phyloP scores from a whole-genome alignment of 2,888 invertebrate genomes.

The Dorcus hopei region DNA sequence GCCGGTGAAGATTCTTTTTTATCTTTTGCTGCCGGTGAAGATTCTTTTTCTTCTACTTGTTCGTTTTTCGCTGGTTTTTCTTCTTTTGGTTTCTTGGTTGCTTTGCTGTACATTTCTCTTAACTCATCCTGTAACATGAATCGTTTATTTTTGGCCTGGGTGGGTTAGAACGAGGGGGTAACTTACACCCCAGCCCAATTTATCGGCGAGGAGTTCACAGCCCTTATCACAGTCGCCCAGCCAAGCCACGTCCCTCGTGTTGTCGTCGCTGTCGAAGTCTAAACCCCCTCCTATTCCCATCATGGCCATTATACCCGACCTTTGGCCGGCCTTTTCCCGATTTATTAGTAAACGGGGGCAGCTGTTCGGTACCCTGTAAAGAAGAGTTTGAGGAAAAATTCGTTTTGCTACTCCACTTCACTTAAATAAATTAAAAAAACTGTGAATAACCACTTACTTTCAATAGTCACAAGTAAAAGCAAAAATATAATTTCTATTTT shows the following conservation, averaged over 20 bases:
- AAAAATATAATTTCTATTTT: too few species aligned
- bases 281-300: conserved; percentile 58
- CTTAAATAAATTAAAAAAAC: too few species aligned
- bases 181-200: conserved; percentile 70
- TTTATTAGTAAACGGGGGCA: conserved; percentile 86
- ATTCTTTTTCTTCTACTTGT: background rate
- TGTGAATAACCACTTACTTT: too few species aligned
- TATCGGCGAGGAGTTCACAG: conserved; percentile 67
- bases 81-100: conserved; percentile 52
- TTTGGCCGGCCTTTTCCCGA: conserved; percentile 68
- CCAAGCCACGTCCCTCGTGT: conserved; percentile 72
- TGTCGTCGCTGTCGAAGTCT: conserved; percentile 63
- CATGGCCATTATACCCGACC: conserved; percentile 41
- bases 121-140: conserved; percentile 58
- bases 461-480: too few species aligned
- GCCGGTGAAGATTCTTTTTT: background rate
- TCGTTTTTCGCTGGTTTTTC: background rate
- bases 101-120: conserved; percentile 54
- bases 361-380: conserved; percentile 60
- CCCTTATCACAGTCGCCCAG: conserved; percentile 84
- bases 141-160: background rate
- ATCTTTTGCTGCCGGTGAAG: background rate
- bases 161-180: background rate
- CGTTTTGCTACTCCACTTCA: too few species aligned
- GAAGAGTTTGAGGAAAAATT: background rate